Percentiles rank a stretch among this genome's conserved stretches.
These are phyloP conservation scores for Bombylius discolor DNA, from an alignment of 2,888 invertebrate genomes.

Conservation along the genomic window DNA sequence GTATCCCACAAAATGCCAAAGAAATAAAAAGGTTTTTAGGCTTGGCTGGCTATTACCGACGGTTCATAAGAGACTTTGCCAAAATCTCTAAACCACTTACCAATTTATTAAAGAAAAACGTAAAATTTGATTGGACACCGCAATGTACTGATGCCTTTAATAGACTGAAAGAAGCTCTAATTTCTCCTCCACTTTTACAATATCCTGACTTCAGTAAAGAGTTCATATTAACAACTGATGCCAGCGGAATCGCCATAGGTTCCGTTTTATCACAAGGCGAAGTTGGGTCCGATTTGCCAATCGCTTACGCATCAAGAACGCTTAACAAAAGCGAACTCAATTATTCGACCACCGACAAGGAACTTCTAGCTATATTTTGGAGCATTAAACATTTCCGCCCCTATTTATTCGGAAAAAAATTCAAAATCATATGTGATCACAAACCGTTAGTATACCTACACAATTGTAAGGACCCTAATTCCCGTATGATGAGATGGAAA, in stretches of 20 bases:
- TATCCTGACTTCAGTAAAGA: slow-evolving; percentile 24
- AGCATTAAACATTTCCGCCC: background rate
- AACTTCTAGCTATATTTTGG: slow-evolving; percentile 10
- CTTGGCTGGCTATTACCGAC: slow-evolving; percentile 15
- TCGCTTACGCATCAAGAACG: slow-evolving; percentile 19
- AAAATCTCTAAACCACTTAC: slow-evolving; percentile 3
- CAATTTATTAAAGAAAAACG: background rate
- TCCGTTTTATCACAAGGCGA: slow-evolving; percentile 17
- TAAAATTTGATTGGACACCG: slow-evolving; percentile 2
- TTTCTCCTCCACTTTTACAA: slow-evolving; percentile 21
- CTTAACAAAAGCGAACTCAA: slow-evolving; percentile 16
- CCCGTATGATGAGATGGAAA: too few species aligned
- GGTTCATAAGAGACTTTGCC: slow-evolving; percentile 7
- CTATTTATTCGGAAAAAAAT: background rate
- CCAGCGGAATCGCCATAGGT: slow-evolving; percentile 17
- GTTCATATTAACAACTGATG: slow-evolving; percentile 21
- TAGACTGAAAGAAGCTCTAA: slow-evolving; percentile 1
- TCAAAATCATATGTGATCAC: too few species aligned
- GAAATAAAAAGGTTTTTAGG: slow-evolving; percentile 18
- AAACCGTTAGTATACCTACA: too few species aligned
- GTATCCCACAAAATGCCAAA: slow-evolving; percentile 13
- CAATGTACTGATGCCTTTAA: slow-evolving; percentile 1
- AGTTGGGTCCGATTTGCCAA: slow-evolving; percentile 10
- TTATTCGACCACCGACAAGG: slow-evolving; percentile 18
- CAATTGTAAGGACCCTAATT: too few species aligned